Base-by-base conservation (phyloP, 2,113 vertebrate genomes). In the Zosterops hypoxanthus region DNA sequence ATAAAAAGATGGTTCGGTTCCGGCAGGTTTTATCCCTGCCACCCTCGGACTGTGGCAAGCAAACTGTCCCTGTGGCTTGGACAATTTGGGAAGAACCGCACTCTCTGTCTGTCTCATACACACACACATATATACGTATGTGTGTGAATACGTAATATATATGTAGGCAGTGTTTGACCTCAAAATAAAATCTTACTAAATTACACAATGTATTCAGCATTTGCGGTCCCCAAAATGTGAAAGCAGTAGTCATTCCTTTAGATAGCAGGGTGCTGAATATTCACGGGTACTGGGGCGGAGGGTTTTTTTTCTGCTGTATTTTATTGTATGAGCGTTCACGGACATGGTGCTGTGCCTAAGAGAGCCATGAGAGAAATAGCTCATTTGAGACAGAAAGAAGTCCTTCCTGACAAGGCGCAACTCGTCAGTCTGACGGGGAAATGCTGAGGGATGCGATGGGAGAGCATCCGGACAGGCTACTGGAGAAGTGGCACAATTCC, bases 21-120 rank as follows among this genome's bases (percentile, higher is more conserved):
- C 1, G 1, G 28, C n/a, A 52, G 44, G 13, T 18, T 92, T 82
- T 59, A 29, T 8, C 44, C 14, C 17, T 8, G 55, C 29, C 68
- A 5, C 9, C 3, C 10, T n/a, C 5, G 0, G 6, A 25, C 20
- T 34, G 21, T 1, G 3, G 34, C 0, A 0, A 25, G 28, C 42
- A 82, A 59, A 80, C 4, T 15, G 25, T 5, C 36, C 8, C 19
- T 44, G 2, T 5, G 46, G 14, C 22, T 11, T 33, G 42, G 47
- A 25, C 34, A 59, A 12, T 44, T 5, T 9, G 29, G 6, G 18
- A 24, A 52, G 57, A 86, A 9, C 5, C 0, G 0, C 3, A 0
- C 17, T 72, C 5, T 3, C 23, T 33, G 3, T 4, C 26, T 33
- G 4, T 72, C 23, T 53, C 9, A 0, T 34, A 3, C 5, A n/a